Conservation (phyloP, 1,140 invertebrate genomes). For the Hormaphis cornu region DNA sequence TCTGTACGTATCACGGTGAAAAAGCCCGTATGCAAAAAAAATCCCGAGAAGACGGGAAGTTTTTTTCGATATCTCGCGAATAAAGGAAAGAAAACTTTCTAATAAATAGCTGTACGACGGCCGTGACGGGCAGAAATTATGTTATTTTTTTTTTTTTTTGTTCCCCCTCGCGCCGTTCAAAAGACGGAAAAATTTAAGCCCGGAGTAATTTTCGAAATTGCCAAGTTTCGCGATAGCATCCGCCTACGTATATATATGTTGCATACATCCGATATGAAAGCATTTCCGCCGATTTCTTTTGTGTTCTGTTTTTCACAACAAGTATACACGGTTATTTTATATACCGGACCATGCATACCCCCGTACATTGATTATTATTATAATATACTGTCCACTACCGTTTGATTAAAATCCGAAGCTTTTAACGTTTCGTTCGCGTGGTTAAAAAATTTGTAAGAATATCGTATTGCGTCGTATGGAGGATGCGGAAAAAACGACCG, state of each 20-base stretch:
- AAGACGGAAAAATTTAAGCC: neutral
- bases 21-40: neutral
- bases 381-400: neutral
- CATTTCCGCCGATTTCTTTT: neutral
- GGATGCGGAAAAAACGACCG: too few relatives aligned
- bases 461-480: too few relatives aligned
- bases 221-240: neutral
- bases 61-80: neutral
- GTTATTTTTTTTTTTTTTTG: too few relatives aligned
- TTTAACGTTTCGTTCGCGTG: too few relatives aligned
- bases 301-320: neutral
- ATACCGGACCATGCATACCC: too few relatives aligned
- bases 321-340: too few relatives aligned
- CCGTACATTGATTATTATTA: neutral
- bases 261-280: neutral
- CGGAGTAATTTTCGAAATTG: constrained; percentile 7
- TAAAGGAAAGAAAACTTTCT: neutral
- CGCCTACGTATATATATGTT: neutral
- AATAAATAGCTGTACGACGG: neutral
- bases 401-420: constrained; percentile 1
- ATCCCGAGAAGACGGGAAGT: neutral
- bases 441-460: too few relatives aligned
- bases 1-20: neutral
- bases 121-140: too few relatives aligned
- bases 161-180: neutral